Evolutionary conservation across 2,888 invertebrate species (phyloP).

Genomic region (Dasypolia templi): DNA sequence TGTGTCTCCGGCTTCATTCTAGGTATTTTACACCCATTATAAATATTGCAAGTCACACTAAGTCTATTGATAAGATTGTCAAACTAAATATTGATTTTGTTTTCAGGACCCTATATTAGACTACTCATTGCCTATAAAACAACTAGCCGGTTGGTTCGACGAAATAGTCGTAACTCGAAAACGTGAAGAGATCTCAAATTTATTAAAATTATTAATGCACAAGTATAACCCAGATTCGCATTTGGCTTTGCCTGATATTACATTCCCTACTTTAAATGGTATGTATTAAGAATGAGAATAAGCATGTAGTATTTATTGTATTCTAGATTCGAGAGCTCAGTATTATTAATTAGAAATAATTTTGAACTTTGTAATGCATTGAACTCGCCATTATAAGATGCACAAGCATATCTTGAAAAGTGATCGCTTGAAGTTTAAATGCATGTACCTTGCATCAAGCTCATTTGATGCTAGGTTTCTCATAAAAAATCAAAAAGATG

Average conservation of each 20-base stretch:
- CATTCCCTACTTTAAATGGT: slow-evolving; percentile 94
- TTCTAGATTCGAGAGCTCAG: background rate
- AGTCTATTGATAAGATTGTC: background rate
- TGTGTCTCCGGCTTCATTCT: background rate
- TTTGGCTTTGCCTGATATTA: slow-evolving; percentile 92
- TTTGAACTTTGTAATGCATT: background rate
- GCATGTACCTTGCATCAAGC: background rate
- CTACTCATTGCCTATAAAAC: slow-evolving; percentile 95
- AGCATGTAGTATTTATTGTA: background rate
- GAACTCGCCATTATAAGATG: background rate
- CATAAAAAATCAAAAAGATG: background rate
- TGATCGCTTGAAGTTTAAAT: background rate
- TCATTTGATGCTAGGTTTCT: background rate
- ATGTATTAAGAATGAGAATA: slow-evolving; percentile 58
- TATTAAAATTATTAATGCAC: slow-evolving; percentile 94
- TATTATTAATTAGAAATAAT: background rate
- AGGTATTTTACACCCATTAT: background rate
- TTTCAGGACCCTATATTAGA: slow-evolving; percentile 95
- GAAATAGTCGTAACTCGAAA: slow-evolving; percentile 95
- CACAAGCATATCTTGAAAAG: background rate
- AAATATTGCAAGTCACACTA: background rate
- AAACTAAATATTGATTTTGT: slow-evolving; percentile 16
- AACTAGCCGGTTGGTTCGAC: slow-evolving; percentile 96
- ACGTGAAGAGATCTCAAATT: slow-evolving; percentile 95
- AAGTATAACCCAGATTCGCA: slow-evolving; percentile 93